Evolutionary conservation across 2,113 vertebrate genomes (phyloP).

Genomic region (Drymodes brunneopygia): DNA sequence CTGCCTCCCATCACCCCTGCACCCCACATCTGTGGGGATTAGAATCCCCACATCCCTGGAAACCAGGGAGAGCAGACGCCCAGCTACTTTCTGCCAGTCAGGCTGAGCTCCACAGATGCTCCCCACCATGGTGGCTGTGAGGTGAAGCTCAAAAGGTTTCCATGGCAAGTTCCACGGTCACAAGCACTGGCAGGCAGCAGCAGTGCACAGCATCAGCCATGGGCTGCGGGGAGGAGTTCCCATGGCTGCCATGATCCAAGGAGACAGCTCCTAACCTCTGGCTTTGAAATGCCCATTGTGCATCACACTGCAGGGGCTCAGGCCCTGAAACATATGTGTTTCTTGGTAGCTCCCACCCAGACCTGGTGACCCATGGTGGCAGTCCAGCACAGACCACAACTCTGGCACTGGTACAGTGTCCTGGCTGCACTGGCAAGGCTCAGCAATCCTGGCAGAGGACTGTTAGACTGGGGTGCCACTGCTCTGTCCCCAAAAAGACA

Average conservation of each 20-base stretch:
- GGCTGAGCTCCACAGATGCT: background rate
- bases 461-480: background rate
- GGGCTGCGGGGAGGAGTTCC: background rate
- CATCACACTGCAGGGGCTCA: background rate
- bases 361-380: background rate
- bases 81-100: background rate
- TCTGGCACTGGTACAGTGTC: accelerated
- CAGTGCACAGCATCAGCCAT: background rate
- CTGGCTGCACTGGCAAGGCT: background rate
- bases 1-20: background rate
- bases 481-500: background rate
- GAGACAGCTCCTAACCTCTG: background rate
- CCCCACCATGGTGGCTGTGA: background rate
- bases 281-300: background rate
- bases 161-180: background rate
- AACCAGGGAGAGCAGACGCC: background rate
- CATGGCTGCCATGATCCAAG: background rate
- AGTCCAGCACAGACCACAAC: background rate
- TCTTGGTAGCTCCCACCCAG: background rate
- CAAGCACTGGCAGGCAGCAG: background rate
- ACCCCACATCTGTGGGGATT: background rate
- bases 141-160: background rate
- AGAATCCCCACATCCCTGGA: background rate
- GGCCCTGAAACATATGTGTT: background rate
- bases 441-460: background rate